A percentile compares a stretch with the other conserved stretches of the same genome.
Evolutionary conservation across 2,888 invertebrate genomes (phyloP).

Genomic region (Melanophora roralis): DNA sequence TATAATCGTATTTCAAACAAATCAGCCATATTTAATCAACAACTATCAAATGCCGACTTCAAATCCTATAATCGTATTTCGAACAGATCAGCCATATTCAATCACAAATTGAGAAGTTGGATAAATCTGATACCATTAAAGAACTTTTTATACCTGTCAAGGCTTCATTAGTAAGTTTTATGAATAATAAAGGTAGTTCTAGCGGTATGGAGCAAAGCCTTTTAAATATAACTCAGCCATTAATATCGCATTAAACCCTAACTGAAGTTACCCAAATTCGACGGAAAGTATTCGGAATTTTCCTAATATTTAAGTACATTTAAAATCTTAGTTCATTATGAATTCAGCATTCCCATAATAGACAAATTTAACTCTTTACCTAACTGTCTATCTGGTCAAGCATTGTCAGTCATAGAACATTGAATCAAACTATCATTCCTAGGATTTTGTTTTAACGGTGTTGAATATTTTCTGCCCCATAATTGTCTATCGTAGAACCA

Average conservation of each 20-base stretch:
- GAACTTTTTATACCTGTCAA: slow-evolving; percentile 31
- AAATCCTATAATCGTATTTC: slow-evolving; percentile 41
- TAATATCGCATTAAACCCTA: background rate
- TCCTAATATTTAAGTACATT: slow-evolving; percentile 13
- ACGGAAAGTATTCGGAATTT: no score
- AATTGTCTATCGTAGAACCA: no score
- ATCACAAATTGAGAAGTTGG: slow-evolving; percentile 40
- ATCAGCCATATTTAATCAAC: no score
- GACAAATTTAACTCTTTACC: slow-evolving; percentile 21
- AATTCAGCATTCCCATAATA: background rate
- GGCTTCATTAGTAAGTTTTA: slow-evolving; percentile 1
- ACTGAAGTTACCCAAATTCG: slow-evolving; percentile 14
- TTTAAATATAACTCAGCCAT: slow-evolving; percentile 14
- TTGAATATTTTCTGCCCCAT: no score
- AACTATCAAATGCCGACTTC: no score
- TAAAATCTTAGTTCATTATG: slow-evolving; percentile 14
- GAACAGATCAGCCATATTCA: no score
- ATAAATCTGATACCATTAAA: slow-evolving; percentile 8
- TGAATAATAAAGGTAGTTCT: slow-evolving; percentile 6
- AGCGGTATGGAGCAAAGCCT: slow-evolving; percentile 17
- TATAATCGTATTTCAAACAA: slow-evolving; percentile 49
- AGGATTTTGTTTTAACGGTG: no score
- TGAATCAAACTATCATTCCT: no score
- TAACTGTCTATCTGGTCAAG: slow-evolving; percentile 10
- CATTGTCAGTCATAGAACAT: no score